Evolutionary conservation across 2,888 invertebrate genomes (phyloP).

Genomic region (Platycnemis pennipes): DNA sequence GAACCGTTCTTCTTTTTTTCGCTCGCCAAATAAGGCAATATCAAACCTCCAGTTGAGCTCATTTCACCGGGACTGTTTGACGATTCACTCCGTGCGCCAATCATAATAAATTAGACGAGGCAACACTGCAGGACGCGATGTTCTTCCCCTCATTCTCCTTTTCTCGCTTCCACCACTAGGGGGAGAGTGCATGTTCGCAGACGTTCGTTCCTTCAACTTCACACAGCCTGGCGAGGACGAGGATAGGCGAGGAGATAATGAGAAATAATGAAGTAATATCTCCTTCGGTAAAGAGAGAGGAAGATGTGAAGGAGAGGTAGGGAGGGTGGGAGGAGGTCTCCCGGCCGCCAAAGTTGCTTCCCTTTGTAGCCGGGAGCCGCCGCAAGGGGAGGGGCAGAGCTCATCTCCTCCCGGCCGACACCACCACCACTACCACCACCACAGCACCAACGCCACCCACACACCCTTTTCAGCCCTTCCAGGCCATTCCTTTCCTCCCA

Average conservation of each 20-base stretch:
- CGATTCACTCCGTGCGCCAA: not conserved
- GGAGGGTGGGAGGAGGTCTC: not conserved
- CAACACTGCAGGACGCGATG: not conserved
- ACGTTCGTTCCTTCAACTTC: not conserved
- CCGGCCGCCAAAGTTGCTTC: not conserved
- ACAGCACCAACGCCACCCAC: not conserved
- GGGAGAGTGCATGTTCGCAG: not conserved
- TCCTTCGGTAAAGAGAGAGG: not conserved
- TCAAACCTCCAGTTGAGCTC: too few species aligned
- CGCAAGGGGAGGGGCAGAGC: not conserved
- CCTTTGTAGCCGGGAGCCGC: not conserved
- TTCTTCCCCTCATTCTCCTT: not conserved
- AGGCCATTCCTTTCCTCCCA: not conserved
- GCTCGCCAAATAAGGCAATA: too few species aligned
- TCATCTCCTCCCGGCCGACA: not conserved
- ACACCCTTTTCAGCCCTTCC: not conserved
- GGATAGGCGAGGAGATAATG: conserved; percentile 59
- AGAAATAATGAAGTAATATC: conserved; percentile 67
- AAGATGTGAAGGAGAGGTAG: not conserved
- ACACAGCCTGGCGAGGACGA: not conserved
- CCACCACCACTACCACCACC: not conserved
- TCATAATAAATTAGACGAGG: not conserved
- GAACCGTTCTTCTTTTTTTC: too few species aligned
- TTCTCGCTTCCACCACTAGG: not conserved
- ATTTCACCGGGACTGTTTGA: too few species aligned